These are phyloP conservation scores for Erannis defoliaria DNA, from an alignment of 2,888 invertebrate species.

Conservation along the genomic window DNA sequence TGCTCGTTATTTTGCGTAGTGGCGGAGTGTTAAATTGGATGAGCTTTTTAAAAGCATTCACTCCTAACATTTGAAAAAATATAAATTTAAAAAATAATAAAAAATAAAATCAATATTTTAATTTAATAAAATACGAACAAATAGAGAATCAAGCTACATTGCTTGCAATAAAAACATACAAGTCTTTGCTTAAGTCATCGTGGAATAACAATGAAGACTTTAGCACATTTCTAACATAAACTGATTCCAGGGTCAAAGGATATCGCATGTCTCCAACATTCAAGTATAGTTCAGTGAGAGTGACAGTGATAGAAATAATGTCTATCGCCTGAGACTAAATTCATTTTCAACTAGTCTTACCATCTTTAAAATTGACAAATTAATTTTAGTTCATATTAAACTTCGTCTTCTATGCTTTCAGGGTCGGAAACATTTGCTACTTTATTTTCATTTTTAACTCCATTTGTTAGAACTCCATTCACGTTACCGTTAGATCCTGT, in stretches of 20 bases:
- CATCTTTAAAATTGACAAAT: conserved; percentile 11
- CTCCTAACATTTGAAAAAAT: background rate
- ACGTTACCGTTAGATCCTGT: background rate
- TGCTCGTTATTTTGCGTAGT: conserved; percentile 1
- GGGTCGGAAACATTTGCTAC: conserved; percentile 1
- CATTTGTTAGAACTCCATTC: conserved; percentile 4
- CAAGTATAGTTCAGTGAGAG: background rate
- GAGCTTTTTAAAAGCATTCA: conserved; percentile 5
- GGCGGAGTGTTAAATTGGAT: conserved; percentile 1
- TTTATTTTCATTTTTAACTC: conserved; percentile 5
- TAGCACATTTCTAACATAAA: background rate
- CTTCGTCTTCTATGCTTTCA: conserved; percentile 23
- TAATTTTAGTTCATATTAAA: conserved; percentile 5
- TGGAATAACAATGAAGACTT: conserved; percentile 6
- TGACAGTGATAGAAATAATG: background rate
- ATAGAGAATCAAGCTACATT: background rate
- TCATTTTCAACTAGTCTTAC: conserved; percentile 2
- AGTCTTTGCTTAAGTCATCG: conserved; percentile 7
- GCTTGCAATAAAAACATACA: background rate
- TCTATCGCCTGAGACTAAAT: background rate
- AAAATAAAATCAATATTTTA: conserved; percentile 3
- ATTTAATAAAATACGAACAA: conserved; percentile 9
- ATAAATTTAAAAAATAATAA: background rate
- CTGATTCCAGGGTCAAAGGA: background rate
- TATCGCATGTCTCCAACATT: background rate